Base-by-base conservation (phyloP, 2,888 invertebrate species). In the Petrolisthes manimaculis region DNA sequence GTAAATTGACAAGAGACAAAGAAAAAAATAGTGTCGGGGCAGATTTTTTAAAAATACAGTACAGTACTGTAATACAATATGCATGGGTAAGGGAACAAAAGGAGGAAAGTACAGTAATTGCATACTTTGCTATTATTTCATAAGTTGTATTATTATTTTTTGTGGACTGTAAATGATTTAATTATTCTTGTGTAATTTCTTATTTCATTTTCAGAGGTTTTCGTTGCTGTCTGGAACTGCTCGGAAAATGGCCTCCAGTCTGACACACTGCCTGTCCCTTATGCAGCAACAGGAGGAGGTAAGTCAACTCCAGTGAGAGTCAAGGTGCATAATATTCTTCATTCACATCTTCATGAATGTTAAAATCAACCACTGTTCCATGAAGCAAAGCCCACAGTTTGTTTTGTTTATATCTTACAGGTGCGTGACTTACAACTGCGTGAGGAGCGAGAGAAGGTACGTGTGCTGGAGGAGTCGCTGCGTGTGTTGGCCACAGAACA, bases 401-500 rank as follows among this genome's bases (percentile, higher is more conserved):
- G 67, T 83, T 54, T 14, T 61, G 67, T 61, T 61, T 14, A 18
- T 14, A 61, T 61, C 18, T 14, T 61, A 14, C 84, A 94, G 93
- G 92, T 93, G 51, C 92, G 93, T 88, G 92, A 93, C 85, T 90
- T 93, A 9, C 93, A 94, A 90, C 91, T 94, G 85, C 93, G 93
- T 88, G 93, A 94, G 90, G 94, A 93, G 91, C 92, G 92, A 91
- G 96, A 95, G 92, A 94, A 95, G 78, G 95, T 95, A 91, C 93
- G 95, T 3, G 95, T 95, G 8, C 92, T 96, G 9, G 95, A 95
- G 92, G 95, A 95, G 92, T 95, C 95, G 0, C 92, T 96, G 6
- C 95, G 95, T 24, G 95, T 95, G 1, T 92, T 95, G 61, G 95
- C 96, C 0, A 93, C 95, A 74, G 95, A 95, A 86, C 95, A 95